Evolutionary conservation across 2,888 invertebrate species (phyloP).

Genomic region (Sclerodermus sp.): DNA sequence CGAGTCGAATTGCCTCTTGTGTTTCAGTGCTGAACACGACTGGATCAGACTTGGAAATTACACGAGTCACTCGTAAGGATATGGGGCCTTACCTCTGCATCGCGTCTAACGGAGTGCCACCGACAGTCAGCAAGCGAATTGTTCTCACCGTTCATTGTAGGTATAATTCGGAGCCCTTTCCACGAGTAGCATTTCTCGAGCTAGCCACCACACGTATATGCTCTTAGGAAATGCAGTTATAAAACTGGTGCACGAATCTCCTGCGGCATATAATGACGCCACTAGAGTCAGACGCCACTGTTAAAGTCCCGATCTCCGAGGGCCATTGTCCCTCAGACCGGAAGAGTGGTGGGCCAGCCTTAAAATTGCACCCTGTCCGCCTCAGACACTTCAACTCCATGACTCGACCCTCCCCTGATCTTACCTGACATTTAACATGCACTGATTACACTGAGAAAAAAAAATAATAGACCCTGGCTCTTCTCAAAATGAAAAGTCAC

Average conservation of each 20-base stretch:
- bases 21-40: slow-evolving; percentile 65
- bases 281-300: slow-evolving; percentile 22
- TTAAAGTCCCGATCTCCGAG: too few relatives aligned
- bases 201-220: too few relatives aligned
- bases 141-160: slow-evolving; percentile 75
- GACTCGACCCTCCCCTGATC: too few relatives aligned
- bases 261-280: slow-evolving; percentile 25
- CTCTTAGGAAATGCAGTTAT: too few relatives aligned
- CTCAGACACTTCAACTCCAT: too few relatives aligned
- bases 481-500: neutral
- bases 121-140: slow-evolving; percentile 61
- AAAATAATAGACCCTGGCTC: neutral
- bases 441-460: neutral
- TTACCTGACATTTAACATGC: too few relatives aligned
- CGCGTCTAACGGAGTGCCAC: slow-evolving; percentile 76
- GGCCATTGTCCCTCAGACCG: too few relatives aligned
- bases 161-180: slow-evolving; percentile 51
- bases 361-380: too few relatives aligned
- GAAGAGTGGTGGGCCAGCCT: too few relatives aligned
- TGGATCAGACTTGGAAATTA: slow-evolving; percentile 68
- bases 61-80: slow-evolving; percentile 71
- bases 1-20: neutral
- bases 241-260: slow-evolving; percentile 10
- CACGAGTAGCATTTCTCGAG: too few relatives aligned
- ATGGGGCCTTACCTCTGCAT: slow-evolving; percentile 80